Evolutionary conservation across 2,888 invertebrate genomes (phyloP).

Genomic region (Tetheella fluctuosa): DNA sequence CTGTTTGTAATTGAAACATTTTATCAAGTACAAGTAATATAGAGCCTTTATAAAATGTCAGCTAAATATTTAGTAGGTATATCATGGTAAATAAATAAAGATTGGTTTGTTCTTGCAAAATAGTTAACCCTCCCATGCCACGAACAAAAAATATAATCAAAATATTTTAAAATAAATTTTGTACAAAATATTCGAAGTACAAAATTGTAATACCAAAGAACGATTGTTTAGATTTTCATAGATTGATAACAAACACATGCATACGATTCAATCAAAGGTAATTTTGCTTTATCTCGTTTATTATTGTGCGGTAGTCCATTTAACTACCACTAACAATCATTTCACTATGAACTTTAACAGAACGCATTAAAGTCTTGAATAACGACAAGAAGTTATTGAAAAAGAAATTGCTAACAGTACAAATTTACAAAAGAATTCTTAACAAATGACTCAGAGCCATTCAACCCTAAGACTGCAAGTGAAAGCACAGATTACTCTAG

Average conservation of each 20-base stretch:
- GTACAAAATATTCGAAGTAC: not conserved
- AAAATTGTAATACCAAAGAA: not conserved
- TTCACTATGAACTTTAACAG: slow-evolving; percentile 5
- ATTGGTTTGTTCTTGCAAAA: too few species aligned
- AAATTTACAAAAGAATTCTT: slow-evolving; percentile 14
- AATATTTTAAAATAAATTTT: not conserved
- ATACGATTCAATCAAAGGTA: not conserved
- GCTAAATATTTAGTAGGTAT: too few species aligned
- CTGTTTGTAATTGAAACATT: too few species aligned
- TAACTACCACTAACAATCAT: not conserved
- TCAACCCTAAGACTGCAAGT: slow-evolving; percentile 48
- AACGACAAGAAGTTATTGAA: not conserved
- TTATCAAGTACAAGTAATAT: too few species aligned
- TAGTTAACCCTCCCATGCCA: not conserved
- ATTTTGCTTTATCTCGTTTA: slow-evolving; percentile 6
- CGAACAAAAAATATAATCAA: not conserved
- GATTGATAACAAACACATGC: slow-evolving; percentile 9
- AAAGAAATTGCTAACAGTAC: slow-evolving; percentile 11
- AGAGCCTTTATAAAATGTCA: too few species aligned
- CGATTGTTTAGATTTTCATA: not conserved
- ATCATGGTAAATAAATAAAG: too few species aligned
- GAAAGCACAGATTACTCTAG: slow-evolving; percentile 50
- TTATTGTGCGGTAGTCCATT: slow-evolving; percentile 9
- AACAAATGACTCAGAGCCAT: slow-evolving; percentile 38
- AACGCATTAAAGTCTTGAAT: slow-evolving; percentile 6